Evolutionary conservation across 2,113 vertebrate species (phyloP).

Genomic region (Sturnus vulgaris): DNA sequence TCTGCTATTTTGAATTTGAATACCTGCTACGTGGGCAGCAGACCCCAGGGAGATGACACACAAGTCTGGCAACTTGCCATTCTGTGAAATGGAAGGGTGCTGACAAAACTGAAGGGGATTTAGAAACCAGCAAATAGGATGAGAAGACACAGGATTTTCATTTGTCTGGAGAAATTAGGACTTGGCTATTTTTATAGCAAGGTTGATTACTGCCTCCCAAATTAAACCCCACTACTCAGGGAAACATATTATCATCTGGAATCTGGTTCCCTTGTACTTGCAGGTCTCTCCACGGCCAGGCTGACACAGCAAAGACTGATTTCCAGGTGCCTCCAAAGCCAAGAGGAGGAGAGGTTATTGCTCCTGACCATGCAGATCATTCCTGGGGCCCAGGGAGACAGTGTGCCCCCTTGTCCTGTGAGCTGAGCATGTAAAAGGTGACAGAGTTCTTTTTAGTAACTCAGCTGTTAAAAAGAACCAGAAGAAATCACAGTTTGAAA

Average conservation of each 20-base stretch:
- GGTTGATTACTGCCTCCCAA: background rate
- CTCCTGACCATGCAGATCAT: background rate
- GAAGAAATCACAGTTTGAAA: background rate
- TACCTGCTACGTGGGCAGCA: background rate
- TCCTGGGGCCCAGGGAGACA: background rate
- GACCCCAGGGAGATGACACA: background rate
- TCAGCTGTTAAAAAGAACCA: background rate
- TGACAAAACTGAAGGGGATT: background rate
- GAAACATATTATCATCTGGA: background rate
- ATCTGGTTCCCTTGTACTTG: background rate
- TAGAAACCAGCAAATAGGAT: background rate
- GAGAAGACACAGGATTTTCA: background rate
- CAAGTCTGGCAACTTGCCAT: background rate
- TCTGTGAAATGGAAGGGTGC: background rate
- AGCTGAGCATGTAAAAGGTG: background rate
- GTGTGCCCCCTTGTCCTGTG: background rate
- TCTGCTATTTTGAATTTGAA: slow-evolving; percentile 6
- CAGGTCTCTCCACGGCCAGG: background rate
- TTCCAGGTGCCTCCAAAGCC: background rate
- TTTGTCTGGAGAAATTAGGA: background rate
- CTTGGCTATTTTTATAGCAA: background rate
- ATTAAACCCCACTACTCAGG: background rate
- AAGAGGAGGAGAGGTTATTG: background rate
- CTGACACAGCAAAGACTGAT: background rate
- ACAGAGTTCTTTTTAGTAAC: background rate